Base-by-base conservation (phyloP, 2,888 invertebrate species). In the Villa cingulata region DNA sequence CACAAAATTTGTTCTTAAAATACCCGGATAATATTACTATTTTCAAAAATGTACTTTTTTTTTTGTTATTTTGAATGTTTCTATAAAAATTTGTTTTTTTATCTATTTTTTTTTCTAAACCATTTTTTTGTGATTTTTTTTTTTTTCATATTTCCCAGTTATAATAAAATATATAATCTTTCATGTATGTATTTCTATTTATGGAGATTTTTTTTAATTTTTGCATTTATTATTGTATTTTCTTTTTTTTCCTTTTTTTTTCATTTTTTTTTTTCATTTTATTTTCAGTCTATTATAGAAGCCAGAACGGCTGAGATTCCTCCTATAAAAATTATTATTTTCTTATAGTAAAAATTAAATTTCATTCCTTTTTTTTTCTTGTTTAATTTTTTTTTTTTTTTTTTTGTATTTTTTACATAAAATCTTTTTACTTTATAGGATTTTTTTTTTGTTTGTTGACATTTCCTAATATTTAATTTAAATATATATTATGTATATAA, bases 251-350 rank as follows among this genome's bases (percentile, higher is more conserved):
- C 6, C 6, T 27, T 27, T 27, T 27, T 46, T 18, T 41, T 37
- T 46, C 34, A 46, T 41, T 46, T 41, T 27, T n/a, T n/a, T n/a
- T n/a, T n/a, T n/a, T n/a, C n/a, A n/a, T 46, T 46, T 45, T 42
- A 27, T 41, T 42, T 37, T 58, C 58, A 58, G 58, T 58, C 58
- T 58, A 57, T 57, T 23, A 51, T 53, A 56, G n/a, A 56, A 56
- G 56, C 56, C 55, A 54, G 51, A 56, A 56, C 54, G 51, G 57
- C 59, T 64, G 65, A 65, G 65, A 65, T 65, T 65, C 64, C 57
- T 60, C 56, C 57, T 52, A 57, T 57, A 62, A 58, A 58, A 61
- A 57, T 57, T 58, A 46, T 46, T 48, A n/a, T n/a, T n/a, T 50
- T 45, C 46, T 50, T 48, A 52, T 34, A 41, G 49, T 49, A 46